These are phyloP conservation scores for Agrilus planipennis DNA, from an alignment of 1,140 invertebrate species.

Conservation along the genomic window DNA sequence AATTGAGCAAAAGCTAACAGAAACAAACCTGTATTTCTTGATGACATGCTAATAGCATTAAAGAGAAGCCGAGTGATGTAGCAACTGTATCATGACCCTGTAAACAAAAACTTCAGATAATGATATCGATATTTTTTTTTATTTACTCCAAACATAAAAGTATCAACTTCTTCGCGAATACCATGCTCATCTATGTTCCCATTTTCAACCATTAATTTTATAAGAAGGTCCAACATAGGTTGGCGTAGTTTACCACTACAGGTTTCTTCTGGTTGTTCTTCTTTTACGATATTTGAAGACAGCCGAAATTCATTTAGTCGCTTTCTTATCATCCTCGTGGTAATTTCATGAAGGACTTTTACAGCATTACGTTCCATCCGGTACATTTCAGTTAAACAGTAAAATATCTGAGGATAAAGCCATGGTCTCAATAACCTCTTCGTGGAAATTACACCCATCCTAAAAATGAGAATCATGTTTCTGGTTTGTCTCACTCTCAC, in stretches of 20 bases:
- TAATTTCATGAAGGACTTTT: conserved; percentile 49
- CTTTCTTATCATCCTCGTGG: conserved; percentile 33
- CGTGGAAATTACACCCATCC: conserved; percentile 34
- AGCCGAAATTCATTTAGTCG: conserved; percentile 8
- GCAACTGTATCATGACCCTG: too few species aligned
- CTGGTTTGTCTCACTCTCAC: too few species aligned
- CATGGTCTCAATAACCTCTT: conserved; percentile 46
- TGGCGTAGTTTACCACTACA: conserved; percentile 50
- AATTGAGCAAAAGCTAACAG: not conserved
- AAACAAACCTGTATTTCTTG: not conserved
- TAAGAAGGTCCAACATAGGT: conserved; percentile 70
- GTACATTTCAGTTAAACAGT: conserved; percentile 35
- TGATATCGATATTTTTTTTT: too few species aligned
- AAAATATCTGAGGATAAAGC: conserved; percentile 43
- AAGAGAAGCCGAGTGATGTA: too few species aligned
- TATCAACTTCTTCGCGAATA: conserved; percentile 73
- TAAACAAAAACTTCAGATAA: too few species aligned
- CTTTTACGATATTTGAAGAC: not conserved
- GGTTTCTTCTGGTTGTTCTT: not conserved
- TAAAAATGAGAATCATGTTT: too few species aligned
- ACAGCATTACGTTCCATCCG: conserved; percentile 38
- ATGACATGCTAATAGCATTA: not conserved
- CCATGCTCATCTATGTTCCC: conserved; percentile 44
- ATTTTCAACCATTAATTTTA: conserved; percentile 44
- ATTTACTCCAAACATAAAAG: conserved; percentile 61